These are phyloP conservation scores for Callyntrura guangdongensis DNA, from an alignment of 2,888 invertebrate species.

Conservation along the genomic window DNA sequence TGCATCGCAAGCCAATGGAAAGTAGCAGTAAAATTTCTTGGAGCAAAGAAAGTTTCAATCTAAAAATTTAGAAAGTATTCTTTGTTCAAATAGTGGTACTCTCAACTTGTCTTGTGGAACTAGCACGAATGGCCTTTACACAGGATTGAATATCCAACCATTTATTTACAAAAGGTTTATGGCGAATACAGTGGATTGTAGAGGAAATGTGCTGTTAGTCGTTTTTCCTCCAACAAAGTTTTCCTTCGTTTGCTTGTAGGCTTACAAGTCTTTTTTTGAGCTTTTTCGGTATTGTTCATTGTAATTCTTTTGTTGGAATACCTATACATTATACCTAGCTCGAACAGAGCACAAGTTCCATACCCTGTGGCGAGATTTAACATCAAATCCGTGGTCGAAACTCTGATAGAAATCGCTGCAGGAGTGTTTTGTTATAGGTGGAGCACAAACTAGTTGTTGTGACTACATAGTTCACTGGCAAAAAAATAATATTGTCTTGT, in stretches of 20 bases:
- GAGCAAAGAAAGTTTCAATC: conserved; percentile 39
- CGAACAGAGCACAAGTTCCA: not conserved
- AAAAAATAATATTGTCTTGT: conserved; percentile 32
- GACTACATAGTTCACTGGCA: not conserved
- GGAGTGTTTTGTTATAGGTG: not conserved
- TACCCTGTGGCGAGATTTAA: conserved; percentile 8
- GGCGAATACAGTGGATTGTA: conserved; percentile 31
- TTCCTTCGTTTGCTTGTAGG: not conserved
- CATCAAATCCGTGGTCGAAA: conserved; percentile 4
- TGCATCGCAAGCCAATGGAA: conserved; percentile 40
- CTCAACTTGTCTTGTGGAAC: not conserved
- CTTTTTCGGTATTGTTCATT: not conserved
- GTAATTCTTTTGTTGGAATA: not conserved
- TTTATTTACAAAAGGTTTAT: conserved; percentile 59
- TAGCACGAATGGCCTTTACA: not conserved
- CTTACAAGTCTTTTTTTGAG: not conserved
- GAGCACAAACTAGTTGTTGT: not conserved
- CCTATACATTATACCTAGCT: not conserved
- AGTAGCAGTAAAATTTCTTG: not conserved
- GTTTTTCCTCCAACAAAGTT: not conserved
- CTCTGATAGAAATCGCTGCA: conserved; percentile 2
- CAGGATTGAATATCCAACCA: not conserved
- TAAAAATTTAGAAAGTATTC: conserved; percentile 25
- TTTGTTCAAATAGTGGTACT: not conserved
- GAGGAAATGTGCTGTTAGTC: conserved; percentile 52